Evolutionary conservation across 2,113 vertebrate species (phyloP), one percentile per base, ranked within the genome.

Genomic region (Pollachius pollachius): DNA sequence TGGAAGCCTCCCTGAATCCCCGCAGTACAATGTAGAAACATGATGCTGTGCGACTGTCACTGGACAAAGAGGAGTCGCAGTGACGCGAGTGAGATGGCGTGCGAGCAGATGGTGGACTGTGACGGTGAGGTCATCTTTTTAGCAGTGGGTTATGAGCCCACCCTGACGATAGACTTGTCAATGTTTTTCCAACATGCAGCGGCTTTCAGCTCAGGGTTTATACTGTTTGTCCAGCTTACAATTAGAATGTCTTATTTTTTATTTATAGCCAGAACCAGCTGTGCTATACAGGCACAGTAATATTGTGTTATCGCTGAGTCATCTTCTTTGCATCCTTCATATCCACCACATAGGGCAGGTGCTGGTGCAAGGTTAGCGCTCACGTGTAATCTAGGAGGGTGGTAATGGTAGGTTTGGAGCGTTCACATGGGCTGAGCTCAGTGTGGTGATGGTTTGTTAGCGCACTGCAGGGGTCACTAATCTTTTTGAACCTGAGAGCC

Each of bases 341-440:
- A 76, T 79, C 78, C 65, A 80, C 70, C 74, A 84, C 77, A 76
- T 77, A 80, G 74, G 56, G 81, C 12, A 48, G 68, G 25, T 66
- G 61, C 74, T 80, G 81, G 78, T 68, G 65, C 77, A 85, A 77
- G 78, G 81, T 83, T 74, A 74, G 30, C 70, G 67, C 75, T 64
- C 41, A 3, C 8, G 27, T 6, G 76, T 73, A 60, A n/a, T n/a
- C 16, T 41, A 21, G 9, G 5, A 17, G 56, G 8, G 11, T 8
- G 41, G 41, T 48, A 1, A 9, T 12, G 12, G 9, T 48, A 48
- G 27, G 82, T 73, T 48, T 9, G 12, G 5, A 48, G 41, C 41
- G 37, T 41, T 41, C 1, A 11, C 37, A 11, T 41, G 6, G 37
- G 37, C 37, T 41, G 37, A 41, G 37, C 4, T 37, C 34, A 41